These are phyloP conservation scores for Xanthorhoe designata DNA, from an alignment of 2,888 invertebrate species.

Conservation along the genomic window DNA sequence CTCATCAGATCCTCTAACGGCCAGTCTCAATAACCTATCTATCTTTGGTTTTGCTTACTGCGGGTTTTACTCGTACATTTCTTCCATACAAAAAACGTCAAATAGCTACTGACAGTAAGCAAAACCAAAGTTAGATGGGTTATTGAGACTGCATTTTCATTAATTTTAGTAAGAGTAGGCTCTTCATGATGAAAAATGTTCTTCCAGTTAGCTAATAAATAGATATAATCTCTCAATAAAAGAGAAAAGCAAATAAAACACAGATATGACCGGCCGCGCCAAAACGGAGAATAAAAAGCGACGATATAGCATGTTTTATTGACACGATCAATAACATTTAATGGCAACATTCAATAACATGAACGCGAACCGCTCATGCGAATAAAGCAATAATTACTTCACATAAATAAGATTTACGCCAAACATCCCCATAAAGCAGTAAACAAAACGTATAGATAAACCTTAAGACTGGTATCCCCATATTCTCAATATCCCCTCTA, in stretches of 20 bases:
- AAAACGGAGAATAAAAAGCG: constrained; percentile 67
- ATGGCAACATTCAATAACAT: constrained; percentile 81
- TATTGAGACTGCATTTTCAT: no score
- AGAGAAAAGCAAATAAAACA: constrained; percentile 40
- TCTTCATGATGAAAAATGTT: no score
- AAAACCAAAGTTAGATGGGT: no score
- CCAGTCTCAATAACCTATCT: no score
- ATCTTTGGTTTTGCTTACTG: no score
- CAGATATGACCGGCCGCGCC: constrained; percentile 57
- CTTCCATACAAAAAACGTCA: no score
- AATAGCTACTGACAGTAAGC: no score
- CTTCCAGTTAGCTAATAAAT: no score
- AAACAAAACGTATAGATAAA: constrained; percentile 79
- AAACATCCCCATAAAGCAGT: constrained; percentile 73
- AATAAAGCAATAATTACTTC: constrained; percentile 81
- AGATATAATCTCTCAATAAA: neutral
- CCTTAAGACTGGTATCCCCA: constrained; percentile 78
- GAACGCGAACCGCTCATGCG: constrained; percentile 74
- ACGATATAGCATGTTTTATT: constrained; percentile 78
- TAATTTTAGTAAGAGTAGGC: no score
- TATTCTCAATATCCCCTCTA: constrained; percentile 48
- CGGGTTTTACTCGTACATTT: no score
- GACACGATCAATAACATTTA: constrained; percentile 80
- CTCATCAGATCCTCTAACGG: no score
- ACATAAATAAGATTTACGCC: constrained; percentile 80